A percentile compares a stretch with the other conserved stretches of the same genome.
These are phyloP conservation scores for Atrichornis clamosus DNA, from an alignment of 2,113 vertebrate species.

Conservation along the genomic window DNA sequence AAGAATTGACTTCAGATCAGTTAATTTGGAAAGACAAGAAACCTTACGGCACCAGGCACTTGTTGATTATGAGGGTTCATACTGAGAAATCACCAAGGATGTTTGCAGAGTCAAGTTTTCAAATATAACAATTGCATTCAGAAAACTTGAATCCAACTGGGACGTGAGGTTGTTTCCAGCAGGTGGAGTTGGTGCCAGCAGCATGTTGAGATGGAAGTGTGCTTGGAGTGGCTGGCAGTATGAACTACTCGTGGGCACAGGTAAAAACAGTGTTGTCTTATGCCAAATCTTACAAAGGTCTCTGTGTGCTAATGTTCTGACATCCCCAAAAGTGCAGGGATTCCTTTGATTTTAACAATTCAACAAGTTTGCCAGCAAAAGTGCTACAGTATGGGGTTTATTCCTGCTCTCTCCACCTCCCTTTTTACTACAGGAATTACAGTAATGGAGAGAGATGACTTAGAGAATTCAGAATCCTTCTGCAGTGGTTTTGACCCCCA, in stretches of 20 bases:
- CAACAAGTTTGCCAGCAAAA: background rate
- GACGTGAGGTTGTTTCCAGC: background rate
- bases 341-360: conserved; percentile 5
- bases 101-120: background rate
- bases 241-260: background rate
- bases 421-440: background rate
- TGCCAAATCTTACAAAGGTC: background rate
- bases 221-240: background rate
- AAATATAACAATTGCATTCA: background rate
- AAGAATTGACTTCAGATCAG: background rate
- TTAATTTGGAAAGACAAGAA: background rate
- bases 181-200: background rate
- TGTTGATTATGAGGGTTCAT: background rate
- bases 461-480: background rate
- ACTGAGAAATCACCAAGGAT: background rate
- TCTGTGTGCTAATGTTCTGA: background rate
- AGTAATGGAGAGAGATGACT: background rate
- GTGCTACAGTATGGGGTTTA: background rate
- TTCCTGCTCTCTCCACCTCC: background rate
- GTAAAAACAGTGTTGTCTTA: background rate
- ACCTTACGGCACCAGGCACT: background rate
- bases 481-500: background rate
- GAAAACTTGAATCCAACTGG: background rate
- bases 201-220: background rate
- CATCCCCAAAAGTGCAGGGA: background rate